Conservation (phyloP, 2,888 invertebrate genomes). For the Drosophila melanosoma region DNA sequence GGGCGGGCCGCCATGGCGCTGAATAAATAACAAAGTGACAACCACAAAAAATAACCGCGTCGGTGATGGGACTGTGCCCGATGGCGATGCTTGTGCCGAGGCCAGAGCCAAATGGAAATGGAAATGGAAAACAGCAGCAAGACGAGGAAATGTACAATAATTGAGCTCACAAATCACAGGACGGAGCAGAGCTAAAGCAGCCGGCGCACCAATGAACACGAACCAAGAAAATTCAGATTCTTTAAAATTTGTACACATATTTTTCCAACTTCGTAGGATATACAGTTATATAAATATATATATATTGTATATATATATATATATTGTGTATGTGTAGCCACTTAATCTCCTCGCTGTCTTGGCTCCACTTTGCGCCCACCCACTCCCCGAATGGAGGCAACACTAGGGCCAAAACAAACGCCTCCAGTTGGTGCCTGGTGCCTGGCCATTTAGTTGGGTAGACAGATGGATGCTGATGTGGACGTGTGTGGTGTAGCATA, state of each 20-base stretch:
- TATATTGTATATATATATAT: neutral
- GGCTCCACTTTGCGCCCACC: slow-evolving; percentile 12
- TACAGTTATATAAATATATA: neutral
- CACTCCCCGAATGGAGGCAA: slow-evolving; percentile 20
- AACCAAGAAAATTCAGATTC: slow-evolving; percentile 77
- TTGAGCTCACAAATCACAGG: slow-evolving; percentile 80
- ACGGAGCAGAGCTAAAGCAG: slow-evolving; percentile 53
- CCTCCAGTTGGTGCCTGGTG: slow-evolving; percentile 23
- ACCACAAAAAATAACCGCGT: slow-evolving; percentile 78
- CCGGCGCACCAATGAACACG: slow-evolving; percentile 68
- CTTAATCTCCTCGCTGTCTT: slow-evolving; percentile 67
- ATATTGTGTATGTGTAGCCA: slow-evolving; percentile 62
- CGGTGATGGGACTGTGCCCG: slow-evolving; percentile 46
- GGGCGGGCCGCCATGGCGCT: slow-evolving; percentile 65
- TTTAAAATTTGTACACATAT: slow-evolving; percentile 82
- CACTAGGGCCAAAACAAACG: slow-evolving; percentile 42
- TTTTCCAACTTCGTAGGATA: slow-evolving; percentile 44
- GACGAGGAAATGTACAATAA: slow-evolving; percentile 72
- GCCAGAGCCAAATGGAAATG: slow-evolving; percentile 12
- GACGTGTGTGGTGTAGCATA: slow-evolving; percentile 70
- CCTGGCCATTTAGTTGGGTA: slow-evolving; percentile 51
- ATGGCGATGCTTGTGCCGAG: neutral
- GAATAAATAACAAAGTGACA: slow-evolving; percentile 81
- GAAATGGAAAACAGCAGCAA: slow-evolving; percentile 22
- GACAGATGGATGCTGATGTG: slow-evolving; percentile 42